A percentile compares a stretch with the other conserved stretches of the same genome.
phyloP scores from a whole-genome alignment of 2,797 vertebrate species.

The Lutjanus campechanus region DNA sequence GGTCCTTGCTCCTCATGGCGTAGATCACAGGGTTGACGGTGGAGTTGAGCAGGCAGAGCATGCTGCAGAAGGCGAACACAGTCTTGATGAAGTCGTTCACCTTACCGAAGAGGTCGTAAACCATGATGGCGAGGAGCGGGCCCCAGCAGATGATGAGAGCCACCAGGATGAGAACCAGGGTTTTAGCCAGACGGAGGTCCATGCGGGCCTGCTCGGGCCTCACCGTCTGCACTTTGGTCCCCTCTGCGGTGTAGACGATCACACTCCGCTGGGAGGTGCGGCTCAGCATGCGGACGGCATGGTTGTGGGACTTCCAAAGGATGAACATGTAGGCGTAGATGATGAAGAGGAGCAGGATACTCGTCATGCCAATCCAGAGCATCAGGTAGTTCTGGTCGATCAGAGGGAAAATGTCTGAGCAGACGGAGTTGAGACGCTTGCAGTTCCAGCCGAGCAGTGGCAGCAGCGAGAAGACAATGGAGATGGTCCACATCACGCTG shows the following conservation, averaged over 20 bases:
- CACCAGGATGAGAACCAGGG: slow-evolving; percentile 96
- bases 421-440: slow-evolving; percentile 93
- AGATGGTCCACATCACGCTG: slow-evolving; percentile 97
- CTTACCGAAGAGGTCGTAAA: slow-evolving; percentile 97
- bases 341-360: slow-evolving; percentile 93
- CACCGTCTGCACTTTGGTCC: slow-evolving; percentile 95
- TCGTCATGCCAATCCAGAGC: slow-evolving; percentile 98
- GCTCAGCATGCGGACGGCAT: slow-evolving; percentile 96
- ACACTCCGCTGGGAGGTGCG: slow-evolving; percentile 96
- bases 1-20: slow-evolving; percentile 97
- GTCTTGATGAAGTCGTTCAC: slow-evolving; percentile 97
- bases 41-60: slow-evolving; percentile 98
- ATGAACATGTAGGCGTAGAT: slow-evolving; percentile 99
- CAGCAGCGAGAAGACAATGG: slow-evolving; percentile 94
- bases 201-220: slow-evolving; percentile 96
- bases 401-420: slow-evolving; percentile 98
- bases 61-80: slow-evolving; percentile 97
- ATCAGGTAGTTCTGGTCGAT: slow-evolving; percentile 97
- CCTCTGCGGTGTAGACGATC: slow-evolving; percentile 93
- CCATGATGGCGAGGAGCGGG: slow-evolving; percentile 97
- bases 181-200: slow-evolving; percentile 99
- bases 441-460: slow-evolving; percentile 99
- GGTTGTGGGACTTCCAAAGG: slow-evolving; percentile 98
- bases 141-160: slow-evolving; percentile 99
- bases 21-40: slow-evolving; percentile 99